Evolutionary conservation across 2,797 vertebrate species (phyloP), one percentile per base, ranked within the genome.

Genomic region (Melanotaenia trifasciata): DNA sequence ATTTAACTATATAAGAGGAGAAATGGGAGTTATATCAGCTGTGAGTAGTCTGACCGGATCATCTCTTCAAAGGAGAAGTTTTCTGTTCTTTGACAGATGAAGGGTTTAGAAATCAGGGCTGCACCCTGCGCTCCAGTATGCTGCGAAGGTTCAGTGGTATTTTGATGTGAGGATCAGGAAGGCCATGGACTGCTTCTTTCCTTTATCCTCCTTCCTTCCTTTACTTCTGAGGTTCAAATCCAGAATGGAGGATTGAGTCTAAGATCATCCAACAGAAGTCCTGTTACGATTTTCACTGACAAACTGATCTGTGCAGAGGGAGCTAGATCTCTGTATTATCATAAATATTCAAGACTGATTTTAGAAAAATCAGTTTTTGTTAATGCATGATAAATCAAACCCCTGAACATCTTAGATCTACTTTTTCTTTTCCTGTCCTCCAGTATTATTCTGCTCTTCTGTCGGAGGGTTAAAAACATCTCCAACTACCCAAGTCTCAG

Each of bases 91-190:
- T 76, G 76, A 61, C 56, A 76, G 83, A 74, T 83, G 76, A 72
- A 79, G 80, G 71, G 70, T 38, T 75, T 78, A 69, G 64, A 84
- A 84, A 84, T 83, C 18, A 70, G 70, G 64, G 62, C 51, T 32
- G 47, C 71, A 22, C 51, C 38, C 22, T 16, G 59, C 12, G 51
- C 69, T 63, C 69, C 51, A 28, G 26, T 28, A 28, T 54, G 53
- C 70, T 72, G 78, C 65, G 58, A 73, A 74, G 80, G 64, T 65
- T 81, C 58, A 28, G 24, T 28, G 60, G 72, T 76, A 59, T 86
- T 86, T 78, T 74, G 74, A 83, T 75, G 77, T 66, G 65, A 81
- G 70, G 70, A 76, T 84, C 62, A 59, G 60, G 64, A 22, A 54
- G 73, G 22, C 35, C 22, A 40, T 36, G 47, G 70, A 68, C 38